Evolutionary conservation across 2,888 invertebrate genomes (phyloP), one percentile per base, ranked within the genome.

Genomic region (Ectobius pallidus): DNA sequence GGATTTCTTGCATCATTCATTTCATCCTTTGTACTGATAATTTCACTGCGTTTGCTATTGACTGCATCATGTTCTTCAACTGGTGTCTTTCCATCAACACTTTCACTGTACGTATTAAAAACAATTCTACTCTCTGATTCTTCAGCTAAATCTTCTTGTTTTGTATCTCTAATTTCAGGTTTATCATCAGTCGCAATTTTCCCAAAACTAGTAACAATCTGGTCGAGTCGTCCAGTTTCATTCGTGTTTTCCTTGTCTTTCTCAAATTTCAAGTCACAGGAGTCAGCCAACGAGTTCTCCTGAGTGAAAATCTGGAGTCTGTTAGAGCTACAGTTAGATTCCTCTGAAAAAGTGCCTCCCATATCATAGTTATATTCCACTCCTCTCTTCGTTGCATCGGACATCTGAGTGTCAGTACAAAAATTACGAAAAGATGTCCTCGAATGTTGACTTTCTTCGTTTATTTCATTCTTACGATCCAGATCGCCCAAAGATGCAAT

Each of bases 391-490:
- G 79, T 79, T 39, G 79, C 78, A 42, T 83, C 82, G 9, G 65
- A 44, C 22, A 27, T 25, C 25, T 42, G 63, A 16, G 44, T 27
- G 11, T 46, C 65, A 11, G 32, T 42, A 27, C 65, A 22, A 44
- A 44, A 65, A 3, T 27, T 3, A 18, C 81, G 69, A 18, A 25
- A 9, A 11, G 69, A 55, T 4, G 25, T 30, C 22, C 20, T 58
- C n/a, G 69, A 55, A 39, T 70, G 69, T 25, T 81, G 78, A 82
- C 83, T 61, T 32, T 69, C 44, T 30, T 80, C 80, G 71, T 78
- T 78, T 0, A 81, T 81, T 67, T 82, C 83, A 16, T 82, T 83
- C 4, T 83, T 83, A 70, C 11, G 14, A 82, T 82, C 27, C 83
- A 82, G 70, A 83, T 82, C 39, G 6, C 62, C 72, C 7, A 62